Conservation (phyloP, 2,888 invertebrate species). For the Bibio marci region DNA sequence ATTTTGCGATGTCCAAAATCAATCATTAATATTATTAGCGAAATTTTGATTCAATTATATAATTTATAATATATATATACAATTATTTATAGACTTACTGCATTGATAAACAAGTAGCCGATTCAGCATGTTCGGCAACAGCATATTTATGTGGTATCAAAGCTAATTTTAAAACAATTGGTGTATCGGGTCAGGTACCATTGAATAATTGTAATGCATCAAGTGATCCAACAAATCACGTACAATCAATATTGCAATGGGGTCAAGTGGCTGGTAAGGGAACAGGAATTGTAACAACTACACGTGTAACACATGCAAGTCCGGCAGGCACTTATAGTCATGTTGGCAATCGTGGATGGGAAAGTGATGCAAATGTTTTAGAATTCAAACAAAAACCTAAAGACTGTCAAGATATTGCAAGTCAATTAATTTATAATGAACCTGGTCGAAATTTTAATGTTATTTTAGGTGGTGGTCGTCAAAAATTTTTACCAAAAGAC, state of each 20-base stretch:
- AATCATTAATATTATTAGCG: too few relatives aligned
- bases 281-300: conserved; percentile 54
- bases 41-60: too few relatives aligned
- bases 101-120: conserved; percentile 49
- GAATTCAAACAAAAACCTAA: conserved; percentile 30
- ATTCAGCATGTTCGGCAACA: conserved; percentile 58
- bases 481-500: conserved; percentile 41
- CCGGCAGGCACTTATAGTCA: conserved; percentile 48
- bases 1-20: too few relatives aligned
- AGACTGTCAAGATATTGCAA: conserved; percentile 53
- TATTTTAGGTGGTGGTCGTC: conserved; percentile 58
- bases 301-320: conserved; percentile 63
- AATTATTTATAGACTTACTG: conserved; percentile 39
- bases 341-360: conserved; percentile 52
- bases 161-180: conserved; percentile 47
- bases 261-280: conserved; percentile 36
- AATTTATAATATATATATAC: too few relatives aligned
- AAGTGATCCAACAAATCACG: conserved; percentile 37
- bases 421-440: conserved; percentile 43
- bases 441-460: conserved; percentile 57
- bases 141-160: conserved; percentile 56
- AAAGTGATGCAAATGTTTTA: conserved; percentile 43
- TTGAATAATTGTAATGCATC: conserved; percentile 45
- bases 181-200: conserved; percentile 48
- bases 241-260: conserved; percentile 48